A percentile compares a stretch with the other conserved stretches of the same genome.
Evolutionary conservation across 2,797 vertebrate species (phyloP).

Genomic region (Hapalemur alaotrensis): DNA sequence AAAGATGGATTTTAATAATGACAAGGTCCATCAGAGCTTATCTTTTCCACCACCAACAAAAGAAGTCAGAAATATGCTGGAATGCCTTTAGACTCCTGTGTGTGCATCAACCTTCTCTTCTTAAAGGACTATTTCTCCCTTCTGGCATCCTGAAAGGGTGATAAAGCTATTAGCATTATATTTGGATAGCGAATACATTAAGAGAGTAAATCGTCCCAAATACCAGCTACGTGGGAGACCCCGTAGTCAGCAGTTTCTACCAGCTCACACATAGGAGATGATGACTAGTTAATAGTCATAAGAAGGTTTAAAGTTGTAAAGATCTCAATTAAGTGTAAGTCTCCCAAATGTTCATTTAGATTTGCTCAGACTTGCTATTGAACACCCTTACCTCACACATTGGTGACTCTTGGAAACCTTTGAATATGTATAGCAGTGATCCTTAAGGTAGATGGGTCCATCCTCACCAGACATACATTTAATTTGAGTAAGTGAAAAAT

Average conservation of each 20-base stretch:
- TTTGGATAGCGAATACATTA: neutral
- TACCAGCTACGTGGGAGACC: neutral
- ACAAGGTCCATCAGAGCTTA: neutral
- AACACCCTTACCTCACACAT: neutral
- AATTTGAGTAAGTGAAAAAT: neutral
- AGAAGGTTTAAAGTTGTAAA: neutral
- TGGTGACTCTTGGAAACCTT: neutral
- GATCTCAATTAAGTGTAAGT: neutral
- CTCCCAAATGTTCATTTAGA: neutral
- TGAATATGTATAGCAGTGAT: neutral
- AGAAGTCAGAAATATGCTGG: neutral
- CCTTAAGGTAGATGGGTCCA: neutral
- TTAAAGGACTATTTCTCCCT: neutral
- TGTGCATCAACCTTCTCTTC: neutral
- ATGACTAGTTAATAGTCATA: neutral
- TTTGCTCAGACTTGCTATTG: neutral
- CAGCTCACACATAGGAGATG: neutral
- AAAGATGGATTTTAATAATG: conserved; percentile 69
- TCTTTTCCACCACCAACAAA: neutral
- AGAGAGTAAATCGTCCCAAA: neutral
- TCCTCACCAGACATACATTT: neutral
- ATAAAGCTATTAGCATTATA: neutral
- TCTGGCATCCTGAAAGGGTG: neutral
- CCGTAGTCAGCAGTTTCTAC: neutral
- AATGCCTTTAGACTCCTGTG: neutral